Conservation (phyloP, 2,797 vertebrate species). For the Heteromormyrus szaboi region DNA sequence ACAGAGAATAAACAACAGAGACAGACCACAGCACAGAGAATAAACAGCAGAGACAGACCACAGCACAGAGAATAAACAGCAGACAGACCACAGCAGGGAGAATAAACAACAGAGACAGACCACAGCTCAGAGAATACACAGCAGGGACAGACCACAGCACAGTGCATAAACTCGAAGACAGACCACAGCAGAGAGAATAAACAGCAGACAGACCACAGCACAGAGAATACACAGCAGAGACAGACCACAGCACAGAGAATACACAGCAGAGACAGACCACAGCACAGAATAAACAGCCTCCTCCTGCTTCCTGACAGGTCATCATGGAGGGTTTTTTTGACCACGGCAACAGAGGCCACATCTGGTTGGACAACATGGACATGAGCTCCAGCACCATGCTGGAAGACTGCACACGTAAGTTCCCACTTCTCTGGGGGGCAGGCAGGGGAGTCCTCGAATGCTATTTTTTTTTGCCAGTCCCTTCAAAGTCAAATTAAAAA, state of each 20-base stretch:
- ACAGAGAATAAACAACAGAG: not conserved
- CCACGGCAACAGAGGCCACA: conserved; percentile 74
- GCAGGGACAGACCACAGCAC: not conserved
- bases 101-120: not conserved
- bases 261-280: not conserved
- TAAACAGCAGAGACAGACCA: not conserved
- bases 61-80: not conserved
- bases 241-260: not conserved
- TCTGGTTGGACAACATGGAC: conserved; percentile 87
- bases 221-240: too few relatives aligned
- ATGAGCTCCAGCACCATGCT: conserved; percentile 76
- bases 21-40: not conserved
- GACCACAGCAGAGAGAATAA: not conserved
- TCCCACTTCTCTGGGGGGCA: not conserved
- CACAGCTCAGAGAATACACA: not conserved
- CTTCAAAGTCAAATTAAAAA: conserved; percentile 33
- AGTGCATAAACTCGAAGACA: too few relatives aligned
- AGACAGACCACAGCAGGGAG: not conserved
- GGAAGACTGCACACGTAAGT: conserved; percentile 91
- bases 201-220: not conserved
- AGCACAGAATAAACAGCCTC: conserved; percentile 8
- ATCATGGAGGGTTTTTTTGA: conserved; percentile 87
- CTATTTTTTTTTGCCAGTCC: not conserved
- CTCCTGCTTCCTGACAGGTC: conserved; percentile 58
- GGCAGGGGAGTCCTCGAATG: not conserved